These are phyloP conservation scores for Calephelis nemesis DNA, from an alignment of 1,140 invertebrate genomes.

Conservation along the genomic window DNA sequence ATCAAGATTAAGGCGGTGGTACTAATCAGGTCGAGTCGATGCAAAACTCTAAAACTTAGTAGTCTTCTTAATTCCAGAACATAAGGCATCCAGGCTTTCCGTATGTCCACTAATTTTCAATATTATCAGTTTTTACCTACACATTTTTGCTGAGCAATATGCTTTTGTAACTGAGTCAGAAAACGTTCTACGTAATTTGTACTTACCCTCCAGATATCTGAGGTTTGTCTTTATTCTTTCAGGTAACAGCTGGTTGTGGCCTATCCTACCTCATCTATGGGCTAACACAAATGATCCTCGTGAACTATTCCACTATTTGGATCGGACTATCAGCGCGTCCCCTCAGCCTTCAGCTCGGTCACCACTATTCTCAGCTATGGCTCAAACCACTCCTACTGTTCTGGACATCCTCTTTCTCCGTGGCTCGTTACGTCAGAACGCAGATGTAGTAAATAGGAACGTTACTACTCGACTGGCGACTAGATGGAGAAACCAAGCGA, in stretches of 20 bases:
- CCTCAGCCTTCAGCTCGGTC: slow-evolving; percentile 70
- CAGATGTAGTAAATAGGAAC: slow-evolving; percentile 84
- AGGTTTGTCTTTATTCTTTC: slow-evolving; percentile 40
- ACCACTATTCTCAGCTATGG: slow-evolving; percentile 88
- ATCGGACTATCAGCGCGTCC: slow-evolving; percentile 56
- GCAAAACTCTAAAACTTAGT: too few relatives aligned
- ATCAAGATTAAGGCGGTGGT: too few relatives aligned
- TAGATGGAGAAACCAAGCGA: slow-evolving; percentile 84
- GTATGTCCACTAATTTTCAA: too few relatives aligned
- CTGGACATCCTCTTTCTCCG: slow-evolving; percentile 83
- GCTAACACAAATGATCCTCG: slow-evolving; percentile 80
- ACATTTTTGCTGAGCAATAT: too few relatives aligned
- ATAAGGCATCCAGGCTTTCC: too few relatives aligned
- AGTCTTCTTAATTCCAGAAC: too few relatives aligned
- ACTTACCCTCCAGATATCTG: too few relatives aligned
- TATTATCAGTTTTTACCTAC: too few relatives aligned
- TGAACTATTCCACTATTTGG: slow-evolving; percentile 81
- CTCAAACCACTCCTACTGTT: slow-evolving; percentile 87
- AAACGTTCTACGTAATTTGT: background rate
- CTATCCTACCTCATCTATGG: slow-evolving; percentile 85
- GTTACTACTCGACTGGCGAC: slow-evolving; percentile 83
- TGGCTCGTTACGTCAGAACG: slow-evolving; percentile 84
- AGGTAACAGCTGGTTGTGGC: slow-evolving; percentile 87
- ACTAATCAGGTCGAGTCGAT: too few relatives aligned
- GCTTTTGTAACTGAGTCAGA: background rate